A percentile compares a stretch with the other conserved stretches of the same genome.
phyloP scores from a whole-genome alignment of 2,113 vertebrate genomes.

The Elanus axillaris region DNA sequence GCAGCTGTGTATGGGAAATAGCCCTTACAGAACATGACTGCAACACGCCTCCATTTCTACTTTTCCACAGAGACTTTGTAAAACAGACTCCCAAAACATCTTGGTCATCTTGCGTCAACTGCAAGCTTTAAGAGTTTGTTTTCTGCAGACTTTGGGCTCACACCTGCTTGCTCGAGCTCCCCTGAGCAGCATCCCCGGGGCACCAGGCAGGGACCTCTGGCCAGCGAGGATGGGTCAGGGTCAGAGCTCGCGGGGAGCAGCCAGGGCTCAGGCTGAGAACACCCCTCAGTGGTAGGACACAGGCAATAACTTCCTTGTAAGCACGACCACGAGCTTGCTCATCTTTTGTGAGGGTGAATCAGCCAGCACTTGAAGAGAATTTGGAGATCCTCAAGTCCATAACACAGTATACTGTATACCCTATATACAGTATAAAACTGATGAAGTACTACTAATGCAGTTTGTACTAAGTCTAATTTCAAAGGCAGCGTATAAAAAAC shows the following conservation, averaged over 20 bases:
- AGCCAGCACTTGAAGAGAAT: not conserved
- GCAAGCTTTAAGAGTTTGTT: not conserved
- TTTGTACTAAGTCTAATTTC: not conserved
- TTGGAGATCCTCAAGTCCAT: not conserved
- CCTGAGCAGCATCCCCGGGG: not conserved
- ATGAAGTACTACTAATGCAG: not conserved
- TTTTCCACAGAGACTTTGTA: not conserved
- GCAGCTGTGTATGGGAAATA: not conserved
- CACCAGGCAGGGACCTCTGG: not conserved
- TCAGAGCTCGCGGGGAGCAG: too few relatives aligned
- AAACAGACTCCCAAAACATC: not conserved
- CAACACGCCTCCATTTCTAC: not conserved
- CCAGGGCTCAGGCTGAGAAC: not conserved
- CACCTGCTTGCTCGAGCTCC: fast-evolving
- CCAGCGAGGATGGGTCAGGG: too few relatives aligned
- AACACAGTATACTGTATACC: too few relatives aligned
- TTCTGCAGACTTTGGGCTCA: not conserved
- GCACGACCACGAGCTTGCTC: not conserved
- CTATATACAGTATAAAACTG: too few relatives aligned
- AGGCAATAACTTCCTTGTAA: not conserved
- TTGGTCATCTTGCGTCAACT: too few relatives aligned
- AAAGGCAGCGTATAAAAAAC: not conserved
- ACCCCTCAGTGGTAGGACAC: not conserved
- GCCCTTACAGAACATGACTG: not conserved
- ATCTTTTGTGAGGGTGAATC: not conserved